phyloP scores from a whole-genome alignment of 2,113 vertebrate genomes.

The Salvelinus fontinalis region DNA sequence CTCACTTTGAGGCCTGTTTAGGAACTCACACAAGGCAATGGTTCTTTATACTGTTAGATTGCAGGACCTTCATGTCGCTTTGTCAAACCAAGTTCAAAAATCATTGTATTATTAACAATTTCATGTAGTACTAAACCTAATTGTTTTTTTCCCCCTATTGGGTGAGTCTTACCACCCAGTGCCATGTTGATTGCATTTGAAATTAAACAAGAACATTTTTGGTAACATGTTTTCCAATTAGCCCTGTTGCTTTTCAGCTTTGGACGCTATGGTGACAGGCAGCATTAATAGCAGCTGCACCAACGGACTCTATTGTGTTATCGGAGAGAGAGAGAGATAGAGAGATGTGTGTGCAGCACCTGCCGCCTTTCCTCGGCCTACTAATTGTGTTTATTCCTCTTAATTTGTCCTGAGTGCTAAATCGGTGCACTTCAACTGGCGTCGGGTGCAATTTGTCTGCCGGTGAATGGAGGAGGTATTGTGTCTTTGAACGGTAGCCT shows the following conservation, averaged over 20 bases:
- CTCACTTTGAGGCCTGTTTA: not conserved
- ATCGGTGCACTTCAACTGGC: slow-evolving; percentile 69
- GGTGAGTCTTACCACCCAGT: slow-evolving; percentile 11
- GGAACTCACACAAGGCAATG: not conserved
- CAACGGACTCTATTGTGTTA: slow-evolving; percentile 17
- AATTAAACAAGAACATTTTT: slow-evolving; percentile 62
- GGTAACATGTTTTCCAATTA: slow-evolving; percentile 66
- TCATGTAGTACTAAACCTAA: not conserved
- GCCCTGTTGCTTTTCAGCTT: slow-evolving; percentile 42
- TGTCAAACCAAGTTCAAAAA: not conserved
- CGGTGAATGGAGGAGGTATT: slow-evolving; percentile 45
- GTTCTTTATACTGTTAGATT: too few relatives aligned
- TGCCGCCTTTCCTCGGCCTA: slow-evolving; percentile 55
- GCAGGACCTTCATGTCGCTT: not conserved
- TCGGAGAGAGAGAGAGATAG: not conserved
- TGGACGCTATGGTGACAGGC: slow-evolving; percentile 28
- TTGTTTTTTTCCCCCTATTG: not conserved
- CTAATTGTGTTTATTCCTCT: slow-evolving; percentile 77
- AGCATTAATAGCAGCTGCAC: slow-evolving; percentile 35
- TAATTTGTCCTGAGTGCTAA: slow-evolving; percentile 77
- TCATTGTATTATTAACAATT: not conserved
- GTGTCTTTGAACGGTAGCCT: slow-evolving; percentile 42
- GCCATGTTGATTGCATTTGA: slow-evolving; percentile 44
- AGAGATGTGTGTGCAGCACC: too few relatives aligned
- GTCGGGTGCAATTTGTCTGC: slow-evolving; percentile 29